A percentile compares a stretch with the other conserved stretches of the same genome.
Conservation (phyloP, 2,113 vertebrate genomes). For the Nematolebias whitei region DNA sequence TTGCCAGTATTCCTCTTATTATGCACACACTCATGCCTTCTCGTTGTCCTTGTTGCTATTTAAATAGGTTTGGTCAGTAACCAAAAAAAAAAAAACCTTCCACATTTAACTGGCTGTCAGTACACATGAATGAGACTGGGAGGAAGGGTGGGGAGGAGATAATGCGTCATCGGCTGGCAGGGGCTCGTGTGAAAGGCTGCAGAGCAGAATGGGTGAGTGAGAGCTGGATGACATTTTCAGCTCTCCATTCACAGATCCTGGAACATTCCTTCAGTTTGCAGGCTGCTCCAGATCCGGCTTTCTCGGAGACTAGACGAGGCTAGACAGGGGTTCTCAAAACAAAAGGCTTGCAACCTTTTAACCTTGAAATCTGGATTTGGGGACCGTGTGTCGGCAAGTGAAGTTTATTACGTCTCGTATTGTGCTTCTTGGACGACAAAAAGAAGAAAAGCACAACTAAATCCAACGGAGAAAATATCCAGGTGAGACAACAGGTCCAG, state of each 20-base stretch:
- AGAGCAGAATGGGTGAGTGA: constrained; percentile 25
- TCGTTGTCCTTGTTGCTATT: constrained; percentile 42
- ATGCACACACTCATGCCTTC: constrained; percentile 33
- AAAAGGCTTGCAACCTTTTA: not conserved
- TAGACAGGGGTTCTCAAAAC: not conserved
- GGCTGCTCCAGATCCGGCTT: constrained; percentile 1
- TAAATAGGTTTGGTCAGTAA: constrained; percentile 54
- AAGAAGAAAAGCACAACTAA: not conserved
- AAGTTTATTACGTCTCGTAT: not conserved
- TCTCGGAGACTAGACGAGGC: not conserved
- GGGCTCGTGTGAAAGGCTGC: constrained; percentile 59
- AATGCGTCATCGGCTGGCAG: constrained; percentile 63
- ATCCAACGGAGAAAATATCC: not conserved
- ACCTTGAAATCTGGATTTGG: constrained; percentile 39
- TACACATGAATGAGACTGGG: constrained; percentile 39
- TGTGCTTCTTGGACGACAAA: not conserved
- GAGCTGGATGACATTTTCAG: constrained; percentile 48
- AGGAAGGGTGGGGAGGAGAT: constrained; percentile 39
- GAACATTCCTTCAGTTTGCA: constrained; percentile 50
- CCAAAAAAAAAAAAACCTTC: not conserved
- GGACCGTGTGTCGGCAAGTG: not conserved
- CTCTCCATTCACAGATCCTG: constrained; percentile 47
- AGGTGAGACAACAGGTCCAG: not conserved
- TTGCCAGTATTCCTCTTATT: constrained; percentile 12
- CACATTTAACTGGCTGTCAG: constrained; percentile 40